Evolutionary conservation across 2,113 vertebrate genomes (phyloP), one percentile per base, ranked within the genome.

Genomic region (Myotis yumanensis): DNA sequence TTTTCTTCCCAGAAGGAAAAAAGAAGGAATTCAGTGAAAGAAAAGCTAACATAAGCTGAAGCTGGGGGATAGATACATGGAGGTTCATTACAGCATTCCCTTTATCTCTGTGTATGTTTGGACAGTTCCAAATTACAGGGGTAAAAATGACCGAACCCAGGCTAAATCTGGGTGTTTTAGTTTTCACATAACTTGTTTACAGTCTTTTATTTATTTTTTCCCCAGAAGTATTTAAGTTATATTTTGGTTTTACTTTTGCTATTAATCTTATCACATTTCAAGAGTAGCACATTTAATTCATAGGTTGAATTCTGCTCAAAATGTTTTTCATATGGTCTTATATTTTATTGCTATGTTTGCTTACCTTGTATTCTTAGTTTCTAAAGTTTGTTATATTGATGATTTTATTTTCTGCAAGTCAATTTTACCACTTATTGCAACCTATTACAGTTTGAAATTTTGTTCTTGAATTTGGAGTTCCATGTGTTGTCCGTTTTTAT

Each of bases 241-340:
- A 66, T 81, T 37, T 79, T 96, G 22, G 8, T 17, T 83, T 94
- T 92, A 18, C 22, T 48, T 93, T 95, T 86, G 22, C 14, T 72
- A 30, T 57, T 86, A 40, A 86, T 57, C 6, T 72, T 46, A 59
- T 6, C 54, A 23, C 14, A 5, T 89, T 77, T 75, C 14, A 75
- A 87, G 35, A 35, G 51, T 32, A 72, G 40, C 4, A 64, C 8
- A 46, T 71, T 92, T 64, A 86, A 77, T 89, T 80, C 35, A 48
- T 71, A 85, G 40, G 30, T 37, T 72, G 18, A 83, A 72, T 82
- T 96, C 73, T 92, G 69, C 28, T 95, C 23, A 64, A 88, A 77
- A 87, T 71, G 35, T 75, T 95, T 52, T 64, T 93, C 18, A 75
- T 35, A 82, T 54, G 84, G 3, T 59, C 5, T 91, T 28, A 84